These are phyloP conservation scores for Hiodon tergisus DNA, from an alignment of 2,113 vertebrate genomes.

Conservation along the genomic window DNA sequence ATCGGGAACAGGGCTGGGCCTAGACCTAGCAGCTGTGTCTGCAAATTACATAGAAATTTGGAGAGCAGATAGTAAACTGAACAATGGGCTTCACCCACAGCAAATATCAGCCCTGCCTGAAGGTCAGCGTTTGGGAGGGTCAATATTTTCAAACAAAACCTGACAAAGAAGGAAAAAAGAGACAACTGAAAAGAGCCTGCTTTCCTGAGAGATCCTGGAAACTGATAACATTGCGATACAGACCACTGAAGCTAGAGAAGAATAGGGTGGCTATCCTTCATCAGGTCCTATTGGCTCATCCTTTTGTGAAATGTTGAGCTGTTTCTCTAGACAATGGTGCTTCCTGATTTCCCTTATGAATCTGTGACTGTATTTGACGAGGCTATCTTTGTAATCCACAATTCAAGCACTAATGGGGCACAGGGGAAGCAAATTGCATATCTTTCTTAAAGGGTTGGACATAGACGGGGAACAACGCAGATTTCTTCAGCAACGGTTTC, in stretches of 20 bases:
- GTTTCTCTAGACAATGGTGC: constrained; percentile 22
- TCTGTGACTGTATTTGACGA: no score
- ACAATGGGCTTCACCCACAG: background rate
- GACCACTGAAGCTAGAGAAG: no score
- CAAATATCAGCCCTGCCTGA: background rate
- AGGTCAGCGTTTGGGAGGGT: background rate
- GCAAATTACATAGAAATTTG: no score
- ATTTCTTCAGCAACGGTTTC: background rate
- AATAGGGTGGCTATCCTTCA: background rate
- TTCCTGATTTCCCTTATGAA: constrained; percentile 17
- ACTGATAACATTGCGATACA: background rate
- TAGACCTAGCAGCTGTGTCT: no score
- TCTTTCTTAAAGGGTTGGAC: background rate
- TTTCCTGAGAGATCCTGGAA: background rate
- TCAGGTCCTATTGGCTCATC: background rate
- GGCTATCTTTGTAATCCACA: background rate
- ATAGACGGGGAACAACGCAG: background rate
- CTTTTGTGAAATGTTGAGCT: constrained; percentile 27
- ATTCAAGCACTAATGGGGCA: background rate
- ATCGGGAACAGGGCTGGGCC: no score
- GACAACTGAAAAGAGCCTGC: background rate
- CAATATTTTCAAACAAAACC: constrained; percentile 9
- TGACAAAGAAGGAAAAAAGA: background rate
- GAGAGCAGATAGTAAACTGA: no score
- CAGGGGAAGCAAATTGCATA: background rate